phyloP scores from a whole-genome alignment of 1,140 invertebrate species.

The Drosophila quadrilineata region DNA sequence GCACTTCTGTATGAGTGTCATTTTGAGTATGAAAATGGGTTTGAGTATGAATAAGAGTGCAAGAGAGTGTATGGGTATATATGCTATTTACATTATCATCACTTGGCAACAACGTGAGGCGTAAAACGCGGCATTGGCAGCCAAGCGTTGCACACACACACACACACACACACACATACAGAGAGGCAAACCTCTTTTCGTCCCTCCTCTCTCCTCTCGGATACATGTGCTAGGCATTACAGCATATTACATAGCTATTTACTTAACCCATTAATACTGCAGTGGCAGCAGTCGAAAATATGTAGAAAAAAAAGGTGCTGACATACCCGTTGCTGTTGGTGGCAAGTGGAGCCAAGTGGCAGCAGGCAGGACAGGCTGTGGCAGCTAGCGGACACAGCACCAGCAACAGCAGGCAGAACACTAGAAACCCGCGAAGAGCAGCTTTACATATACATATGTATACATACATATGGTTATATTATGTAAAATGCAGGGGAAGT shows the following conservation, averaged over 20 bases:
- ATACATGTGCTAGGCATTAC: constrained; percentile 1
- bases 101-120: constrained; percentile 7
- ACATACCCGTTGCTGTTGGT: neutral
- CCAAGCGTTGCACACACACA: constrained; percentile 19
- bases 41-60: too few relatives aligned
- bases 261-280: constrained; percentile 73
- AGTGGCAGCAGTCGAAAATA: constrained; percentile 33
- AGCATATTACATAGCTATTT: constrained; percentile 71
- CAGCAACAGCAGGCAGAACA: too few relatives aligned
- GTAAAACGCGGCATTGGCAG: constrained; percentile 15
- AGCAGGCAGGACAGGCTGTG: constrained; percentile 5
- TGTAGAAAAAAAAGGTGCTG: constrained; percentile 5
- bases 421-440: constrained; percentile 23
- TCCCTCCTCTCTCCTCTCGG: neutral
- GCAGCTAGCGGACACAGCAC: too few relatives aligned
- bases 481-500: constrained; percentile 53
- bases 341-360: constrained; percentile 11
- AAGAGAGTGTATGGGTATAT: too few relatives aligned
- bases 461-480: constrained; percentile 41
- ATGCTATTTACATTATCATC: constrained; percentile 15
- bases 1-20: too few relatives aligned
- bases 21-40: too few relatives aligned
- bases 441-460: neutral
- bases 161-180: too few relatives aligned
- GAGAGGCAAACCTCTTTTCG: neutral